Evolutionary conservation across 35 echinoderm and acorn worm genomes (phyloP), one percentile per base, ranked within the genome.

Genomic region (Patiria miniata): DNA sequence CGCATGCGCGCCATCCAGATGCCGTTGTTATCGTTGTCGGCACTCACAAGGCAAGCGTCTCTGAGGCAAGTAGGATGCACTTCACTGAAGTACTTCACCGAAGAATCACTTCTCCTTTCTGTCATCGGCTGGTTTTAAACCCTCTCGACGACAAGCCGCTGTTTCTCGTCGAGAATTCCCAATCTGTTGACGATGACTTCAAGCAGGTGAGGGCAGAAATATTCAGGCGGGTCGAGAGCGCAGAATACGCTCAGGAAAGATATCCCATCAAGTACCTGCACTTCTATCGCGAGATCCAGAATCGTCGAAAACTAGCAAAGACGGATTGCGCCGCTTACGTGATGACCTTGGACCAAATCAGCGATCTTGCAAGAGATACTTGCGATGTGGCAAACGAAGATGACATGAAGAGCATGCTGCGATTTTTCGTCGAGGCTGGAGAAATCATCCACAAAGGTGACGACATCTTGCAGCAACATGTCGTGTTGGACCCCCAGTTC

Each of bases 91-190:
- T 34, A 37, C 22, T 87, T 16, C 51, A 38, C 22, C 26, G 54
- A 8, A 23, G 37, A 21, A 32, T 87, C 1, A 26, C 39, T 39
- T 18, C 42, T 47, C 44, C 78, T 8, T 87, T 87, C 55, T 87
- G 73, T 38, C 40, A 69, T 5, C 68, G 68, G 36, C 51, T 87
- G 37, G 86, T 77, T 21, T 22, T 87, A 16, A 87, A 87, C 37
- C 65, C 37, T 47, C 36, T 29, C 8, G 21, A 77, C 40, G 51
- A 79, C 77, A 36, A 39, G 33, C 86, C 51, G 6, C 16, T 59
- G 44, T 87, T 87, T 37, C 36, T 78, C 1, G 73, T 87, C 29
- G 86, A 87, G 77, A 87, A 87, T 77, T 87, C 86, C 7, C 29
- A 36, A 1, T 26, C 39, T 1, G 1, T 56, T 57, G 86, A 87